These are phyloP conservation scores for Paralichthys olivaceus DNA, from an alignment of 2,113 vertebrate species.

Conservation along the genomic window DNA sequence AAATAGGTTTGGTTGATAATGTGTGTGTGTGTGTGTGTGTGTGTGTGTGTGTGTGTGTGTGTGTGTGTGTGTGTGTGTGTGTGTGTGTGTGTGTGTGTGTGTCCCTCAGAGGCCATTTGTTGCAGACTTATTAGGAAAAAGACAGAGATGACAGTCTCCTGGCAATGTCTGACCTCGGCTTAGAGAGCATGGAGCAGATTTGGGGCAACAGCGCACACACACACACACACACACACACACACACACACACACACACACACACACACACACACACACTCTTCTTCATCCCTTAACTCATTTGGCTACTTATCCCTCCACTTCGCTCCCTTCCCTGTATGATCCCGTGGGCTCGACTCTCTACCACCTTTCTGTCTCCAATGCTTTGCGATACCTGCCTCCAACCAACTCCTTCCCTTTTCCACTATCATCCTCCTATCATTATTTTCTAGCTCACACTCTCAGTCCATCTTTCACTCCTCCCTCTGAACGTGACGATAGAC, in stretches of 20 bases:
- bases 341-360: slow-evolving; percentile 9
- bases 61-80: slow-evolving; percentile 17
- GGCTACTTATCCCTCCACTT: slow-evolving; percentile 46
- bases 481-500: too few relatives aligned
- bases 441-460: background rate
- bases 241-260: slow-evolving; percentile 29
- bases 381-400: slow-evolving; percentile 8
- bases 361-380: slow-evolving; percentile 27
- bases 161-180: slow-evolving; percentile 67
- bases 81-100: slow-evolving; percentile 7
- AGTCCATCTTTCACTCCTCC: slow-evolving; percentile 4
- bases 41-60: slow-evolving; percentile 31
- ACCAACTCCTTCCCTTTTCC: slow-evolving; percentile 11
- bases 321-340: slow-evolving; percentile 17
- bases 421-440: slow-evolving; percentile 21
- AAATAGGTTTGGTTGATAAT: slow-evolving; percentile 22
- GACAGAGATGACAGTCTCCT: slow-evolving; percentile 64
- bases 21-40: slow-evolving; percentile 29
- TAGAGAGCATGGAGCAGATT: slow-evolving; percentile 50
- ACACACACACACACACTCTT: slow-evolving; percentile 5
- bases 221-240: slow-evolving; percentile 24
- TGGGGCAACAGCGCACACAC: slow-evolving; percentile 32
- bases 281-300: slow-evolving; percentile 55
- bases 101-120: slow-evolving; percentile 49
- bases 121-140: slow-evolving; percentile 58